Conservation (phyloP, 2,888 invertebrate genomes). For the Salpingus planirostris region DNA sequence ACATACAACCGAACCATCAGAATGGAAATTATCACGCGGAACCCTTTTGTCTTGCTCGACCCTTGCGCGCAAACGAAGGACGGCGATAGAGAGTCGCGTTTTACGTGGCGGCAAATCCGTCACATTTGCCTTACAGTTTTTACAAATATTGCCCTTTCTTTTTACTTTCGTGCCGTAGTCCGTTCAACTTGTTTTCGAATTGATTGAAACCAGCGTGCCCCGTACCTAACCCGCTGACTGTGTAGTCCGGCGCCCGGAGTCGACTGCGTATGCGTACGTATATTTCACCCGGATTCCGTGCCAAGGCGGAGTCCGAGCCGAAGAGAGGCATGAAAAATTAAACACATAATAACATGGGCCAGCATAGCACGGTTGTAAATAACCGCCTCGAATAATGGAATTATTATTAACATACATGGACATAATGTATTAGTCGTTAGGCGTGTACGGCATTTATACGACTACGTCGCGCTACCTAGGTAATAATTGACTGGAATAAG, state of each 20-base stretch:
- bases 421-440: too few relatives aligned
- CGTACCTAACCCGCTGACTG: too few relatives aligned
- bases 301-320: constrained; percentile 5
- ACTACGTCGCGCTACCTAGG: too few relatives aligned
- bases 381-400: too few relatives aligned
- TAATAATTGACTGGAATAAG: too few relatives aligned
- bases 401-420: too few relatives aligned
- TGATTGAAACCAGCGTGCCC: constrained; percentile 8
- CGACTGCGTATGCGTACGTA: too few relatives aligned
- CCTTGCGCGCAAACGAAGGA: constrained; percentile 3
- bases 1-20: constrained; percentile 21
- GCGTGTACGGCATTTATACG: too few relatives aligned
- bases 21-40: constrained; percentile 18
- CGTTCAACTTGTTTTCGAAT: constrained; percentile 8
- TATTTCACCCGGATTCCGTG: constrained; percentile 6
- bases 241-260: too few relatives aligned
- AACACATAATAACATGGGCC: too few relatives aligned
- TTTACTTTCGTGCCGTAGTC: constrained; percentile 6
- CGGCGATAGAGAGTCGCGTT: neutral
- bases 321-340: too few relatives aligned
- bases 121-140: constrained; percentile 2
- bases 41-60: constrained; percentile 9
- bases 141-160: constrained; percentile 9
- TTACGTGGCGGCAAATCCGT: neutral
- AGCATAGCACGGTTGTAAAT: too few relatives aligned